phyloP scores from a whole-genome alignment of 2,113 vertebrate genomes.

The Patagioenas fasciata region DNA sequence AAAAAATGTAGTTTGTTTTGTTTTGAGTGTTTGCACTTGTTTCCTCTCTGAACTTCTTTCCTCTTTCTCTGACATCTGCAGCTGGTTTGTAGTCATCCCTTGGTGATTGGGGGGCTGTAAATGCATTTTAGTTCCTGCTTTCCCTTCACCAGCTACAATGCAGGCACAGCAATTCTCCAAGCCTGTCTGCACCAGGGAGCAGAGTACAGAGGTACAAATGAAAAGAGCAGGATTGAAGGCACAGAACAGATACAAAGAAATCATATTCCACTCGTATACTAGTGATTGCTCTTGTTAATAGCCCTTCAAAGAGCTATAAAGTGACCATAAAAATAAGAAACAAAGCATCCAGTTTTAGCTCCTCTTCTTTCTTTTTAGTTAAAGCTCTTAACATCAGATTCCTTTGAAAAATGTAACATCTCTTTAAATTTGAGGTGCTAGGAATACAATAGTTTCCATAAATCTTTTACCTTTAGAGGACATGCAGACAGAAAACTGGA shows the following conservation, averaged over 20 bases:
- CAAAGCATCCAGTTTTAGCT: background rate
- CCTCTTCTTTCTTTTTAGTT: background rate
- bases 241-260: background rate
- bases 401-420: background rate
- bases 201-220: no score
- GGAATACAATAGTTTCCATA: background rate
- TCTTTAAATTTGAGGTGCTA: background rate
- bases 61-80: background rate
- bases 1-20: background rate
- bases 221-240: no score
- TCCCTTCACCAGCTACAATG: background rate
- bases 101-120: background rate
- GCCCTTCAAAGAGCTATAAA: background rate
- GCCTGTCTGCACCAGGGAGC: background rate
- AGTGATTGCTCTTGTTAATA: background rate
- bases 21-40: background rate
- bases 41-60: background rate
- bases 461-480: background rate
- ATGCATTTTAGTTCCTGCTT: background rate
- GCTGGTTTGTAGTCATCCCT: background rate
- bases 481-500: background rate
- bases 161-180: background rate
- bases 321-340: background rate
- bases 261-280: background rate
- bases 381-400: background rate